A percentile compares a stretch with the other conserved stretches of the same genome.
phyloP scores from a whole-genome alignment of 2,888 invertebrate genomes.

The Phortica magna region DNA sequence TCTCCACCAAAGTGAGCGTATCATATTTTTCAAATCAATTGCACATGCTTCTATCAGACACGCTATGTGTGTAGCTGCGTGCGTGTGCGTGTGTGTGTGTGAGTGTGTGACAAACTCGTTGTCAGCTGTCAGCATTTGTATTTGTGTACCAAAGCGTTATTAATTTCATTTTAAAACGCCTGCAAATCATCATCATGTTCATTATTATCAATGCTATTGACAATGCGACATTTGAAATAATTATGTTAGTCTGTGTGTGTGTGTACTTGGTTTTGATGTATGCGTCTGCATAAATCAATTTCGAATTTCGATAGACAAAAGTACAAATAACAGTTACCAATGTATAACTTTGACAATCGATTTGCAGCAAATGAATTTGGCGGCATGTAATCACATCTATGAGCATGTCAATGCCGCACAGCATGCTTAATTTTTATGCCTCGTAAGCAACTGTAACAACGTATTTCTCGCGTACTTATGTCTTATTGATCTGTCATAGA shows the following conservation, averaged over 20 bases:
- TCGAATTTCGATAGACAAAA: slow-evolving; percentile 47
- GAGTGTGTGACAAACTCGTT: background rate
- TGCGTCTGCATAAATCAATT: slow-evolving; percentile 49
- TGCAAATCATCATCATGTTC: background rate
- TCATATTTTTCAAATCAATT: slow-evolving; percentile 37
- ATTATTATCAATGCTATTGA: background rate
- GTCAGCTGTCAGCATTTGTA: background rate
- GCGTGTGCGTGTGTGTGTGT: background rate
- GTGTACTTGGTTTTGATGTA: background rate
- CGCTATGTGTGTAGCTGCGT: background rate
- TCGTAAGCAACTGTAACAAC: background rate
- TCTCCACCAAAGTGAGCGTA: background rate
- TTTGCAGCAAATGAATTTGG: too few species aligned
- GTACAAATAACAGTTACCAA: slow-evolving; percentile 37
- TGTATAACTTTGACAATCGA: too few species aligned
- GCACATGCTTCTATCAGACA: slow-evolving; percentile 18
- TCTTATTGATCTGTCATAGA: background rate
- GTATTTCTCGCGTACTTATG: background rate
- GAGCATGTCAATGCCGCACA: too few species aligned
- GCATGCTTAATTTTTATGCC: too few species aligned
- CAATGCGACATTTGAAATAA: background rate
- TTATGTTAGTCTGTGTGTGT: slow-evolving; percentile 16
- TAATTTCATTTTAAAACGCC: slow-evolving; percentile 22
- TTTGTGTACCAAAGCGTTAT: slow-evolving; percentile 12
- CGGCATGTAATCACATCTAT: too few species aligned